Conservation (phyloP, 2,888 invertebrate species). For the Mylabris sibirica region DNA sequence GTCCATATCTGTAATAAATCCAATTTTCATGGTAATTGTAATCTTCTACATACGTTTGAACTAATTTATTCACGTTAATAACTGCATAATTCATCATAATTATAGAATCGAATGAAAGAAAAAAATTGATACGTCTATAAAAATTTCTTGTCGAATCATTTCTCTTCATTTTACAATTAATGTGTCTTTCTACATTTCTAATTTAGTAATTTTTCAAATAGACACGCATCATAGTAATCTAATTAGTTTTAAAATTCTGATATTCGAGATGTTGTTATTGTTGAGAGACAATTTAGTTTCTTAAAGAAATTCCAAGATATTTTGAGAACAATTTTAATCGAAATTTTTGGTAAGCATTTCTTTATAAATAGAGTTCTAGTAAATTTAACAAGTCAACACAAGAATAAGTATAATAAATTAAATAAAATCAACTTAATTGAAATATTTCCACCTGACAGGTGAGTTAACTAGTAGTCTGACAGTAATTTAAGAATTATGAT, state of each 20-base stretch:
- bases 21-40: constrained; percentile 29
- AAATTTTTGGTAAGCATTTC: neutral
- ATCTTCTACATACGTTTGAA: constrained; percentile 12
- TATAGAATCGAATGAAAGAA: neutral
- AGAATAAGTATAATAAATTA: neutral
- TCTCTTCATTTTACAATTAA: neutral
- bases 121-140: neutral
- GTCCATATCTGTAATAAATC: constrained; percentile 23
- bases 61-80: constrained; percentile 3
- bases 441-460: constrained; percentile 13
- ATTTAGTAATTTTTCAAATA: constrained; percentile 19
- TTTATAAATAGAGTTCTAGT: neutral
- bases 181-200: constrained; percentile 22
- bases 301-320: neutral
- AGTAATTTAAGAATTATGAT: constrained; percentile 11
- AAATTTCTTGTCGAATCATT: neutral
- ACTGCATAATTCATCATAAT: neutral
- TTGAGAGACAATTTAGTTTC: neutral
- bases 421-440: constrained; percentile 6
- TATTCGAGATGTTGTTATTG: neutral
- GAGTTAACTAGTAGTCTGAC: constrained; percentile 14
- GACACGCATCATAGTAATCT: constrained; percentile 15
- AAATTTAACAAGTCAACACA: constrained; percentile 1
- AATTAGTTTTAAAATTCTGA: constrained; percentile 17
- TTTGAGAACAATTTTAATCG: neutral